Conservation (phyloP, 2,113 vertebrate species). For the Pongo abelii region DNA sequence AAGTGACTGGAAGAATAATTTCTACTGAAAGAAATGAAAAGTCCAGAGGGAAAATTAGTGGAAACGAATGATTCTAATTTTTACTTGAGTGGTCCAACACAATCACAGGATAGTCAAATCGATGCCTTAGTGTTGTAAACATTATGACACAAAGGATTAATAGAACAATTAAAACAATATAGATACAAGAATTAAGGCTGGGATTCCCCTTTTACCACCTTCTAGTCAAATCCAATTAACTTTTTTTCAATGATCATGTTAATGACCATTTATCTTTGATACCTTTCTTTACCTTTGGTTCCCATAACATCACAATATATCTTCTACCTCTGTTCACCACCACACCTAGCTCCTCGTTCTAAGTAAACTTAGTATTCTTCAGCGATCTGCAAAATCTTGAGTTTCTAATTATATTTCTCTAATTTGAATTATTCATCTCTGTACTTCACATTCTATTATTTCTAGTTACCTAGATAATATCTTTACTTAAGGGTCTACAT, state of each 20-base stretch:
- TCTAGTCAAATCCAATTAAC: slow-evolving; percentile 15
- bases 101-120: not conserved
- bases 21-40: not conserved
- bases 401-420: not conserved
- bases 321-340: not conserved
- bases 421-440: not conserved
- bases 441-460: not conserved
- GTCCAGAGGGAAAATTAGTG: not conserved
- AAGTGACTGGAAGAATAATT: not conserved
- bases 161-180: not conserved
- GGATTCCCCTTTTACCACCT: not conserved
- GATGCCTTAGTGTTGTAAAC: not conserved
- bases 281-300: not conserved
- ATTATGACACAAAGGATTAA: not conserved
- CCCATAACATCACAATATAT: not conserved
- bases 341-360: not conserved
- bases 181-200: not conserved
- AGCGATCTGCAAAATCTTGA: not conserved
- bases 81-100: not conserved
- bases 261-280: not conserved
- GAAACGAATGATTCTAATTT: not conserved
- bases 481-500: not conserved
- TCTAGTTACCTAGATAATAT: not conserved
- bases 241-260: not conserved
- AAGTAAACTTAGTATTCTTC: not conserved